Evolutionary conservation across 2,797 vertebrate genomes (phyloP), one percentile per base, ranked within the genome.

Genomic region (Thalassophryne amazonica): DNA sequence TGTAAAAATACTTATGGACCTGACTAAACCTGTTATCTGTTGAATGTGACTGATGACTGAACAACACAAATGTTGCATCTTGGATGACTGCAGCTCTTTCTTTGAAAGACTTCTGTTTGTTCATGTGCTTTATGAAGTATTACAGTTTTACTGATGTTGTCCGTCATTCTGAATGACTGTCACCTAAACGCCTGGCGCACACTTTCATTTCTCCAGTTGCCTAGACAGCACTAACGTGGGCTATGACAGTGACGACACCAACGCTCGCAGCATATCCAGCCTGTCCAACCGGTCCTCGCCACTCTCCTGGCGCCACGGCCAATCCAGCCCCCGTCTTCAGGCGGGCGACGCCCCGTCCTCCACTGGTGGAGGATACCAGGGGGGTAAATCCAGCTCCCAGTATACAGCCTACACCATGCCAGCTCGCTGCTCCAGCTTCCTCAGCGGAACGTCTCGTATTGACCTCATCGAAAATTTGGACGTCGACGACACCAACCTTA

Each of bases 241-340:
- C 76, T 98, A 99, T 0, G 96, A 99, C 85, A 98, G 97, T 0
- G 97, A 99, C 0, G 97, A 99, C 2, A 93, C 94, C 83, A 98
- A 98, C 23, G 84, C 94, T 4, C 94, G 94, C 51, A 98, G 97
- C 11, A 85, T 98, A 23, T 98, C 96, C 86, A 99, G 96, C 81
- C 83, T 96, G 28, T 99, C 97, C 60, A 99, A 97, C 82, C 95
- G 96, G 67, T 99, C 97, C 0, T 99, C 97, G 0, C 97, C 96
- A 0, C 89, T 99, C 3, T 98, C 96, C 24, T 98, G 97, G 96
- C 94, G 95, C 73, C 97, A 98, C 0, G 95, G 96, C 25, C 97
- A 98, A 81, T 93, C 97, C 17, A 98, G 96, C 69, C 97, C 97
- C 0, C 91, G 97, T 8, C 91, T 99, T 49, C 97, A 99, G 80